Evolutionary conservation across 2,888 invertebrate species (phyloP).

Genomic region (Morpho achilles): DNA sequence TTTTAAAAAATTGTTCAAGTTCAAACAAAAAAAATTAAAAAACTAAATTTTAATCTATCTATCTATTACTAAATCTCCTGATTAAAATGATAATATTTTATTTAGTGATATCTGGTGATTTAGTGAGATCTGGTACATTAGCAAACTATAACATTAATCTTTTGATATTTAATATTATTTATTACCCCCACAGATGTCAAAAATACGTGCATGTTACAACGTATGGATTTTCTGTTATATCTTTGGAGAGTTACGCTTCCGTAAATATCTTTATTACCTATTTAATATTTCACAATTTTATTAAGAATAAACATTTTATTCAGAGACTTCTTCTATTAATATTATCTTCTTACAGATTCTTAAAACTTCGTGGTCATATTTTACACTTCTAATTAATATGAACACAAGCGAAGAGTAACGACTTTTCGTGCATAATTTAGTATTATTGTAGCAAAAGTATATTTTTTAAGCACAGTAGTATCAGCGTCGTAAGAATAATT

Average conservation of each 20-base stretch:
- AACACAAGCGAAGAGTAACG: slow-evolving; percentile 29
- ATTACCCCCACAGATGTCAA: slow-evolving; percentile 45
- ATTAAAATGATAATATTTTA: too few relatives aligned
- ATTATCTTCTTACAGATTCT: slow-evolving; percentile 37
- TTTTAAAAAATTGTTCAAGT: too few relatives aligned
- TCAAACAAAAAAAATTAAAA: too few relatives aligned
- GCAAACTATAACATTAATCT: too few relatives aligned
- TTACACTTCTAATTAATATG: slow-evolving; percentile 56
- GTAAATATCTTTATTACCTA: slow-evolving; percentile 33
- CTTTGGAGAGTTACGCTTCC: slow-evolving; percentile 52
- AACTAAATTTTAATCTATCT: too few relatives aligned
- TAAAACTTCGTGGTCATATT: slow-evolving; percentile 64
- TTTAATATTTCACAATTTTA: not conserved
- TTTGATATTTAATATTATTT: not conserved
- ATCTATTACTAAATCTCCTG: too few relatives aligned
- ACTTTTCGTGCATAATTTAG: too few relatives aligned
- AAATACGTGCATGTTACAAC: slow-evolving; percentile 55
- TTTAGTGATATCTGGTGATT: too few relatives aligned
- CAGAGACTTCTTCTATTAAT: not conserved
- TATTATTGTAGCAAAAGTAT: too few relatives aligned
- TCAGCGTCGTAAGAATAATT: too few relatives aligned
- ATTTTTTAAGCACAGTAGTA: too few relatives aligned
- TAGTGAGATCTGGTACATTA: too few relatives aligned
- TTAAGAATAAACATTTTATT: not conserved
- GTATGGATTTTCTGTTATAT: slow-evolving; percentile 59